These are phyloP conservation scores for Lamellibrachia satsuma DNA, from an alignment of 2,888 invertebrate species.

Conservation along the genomic window DNA sequence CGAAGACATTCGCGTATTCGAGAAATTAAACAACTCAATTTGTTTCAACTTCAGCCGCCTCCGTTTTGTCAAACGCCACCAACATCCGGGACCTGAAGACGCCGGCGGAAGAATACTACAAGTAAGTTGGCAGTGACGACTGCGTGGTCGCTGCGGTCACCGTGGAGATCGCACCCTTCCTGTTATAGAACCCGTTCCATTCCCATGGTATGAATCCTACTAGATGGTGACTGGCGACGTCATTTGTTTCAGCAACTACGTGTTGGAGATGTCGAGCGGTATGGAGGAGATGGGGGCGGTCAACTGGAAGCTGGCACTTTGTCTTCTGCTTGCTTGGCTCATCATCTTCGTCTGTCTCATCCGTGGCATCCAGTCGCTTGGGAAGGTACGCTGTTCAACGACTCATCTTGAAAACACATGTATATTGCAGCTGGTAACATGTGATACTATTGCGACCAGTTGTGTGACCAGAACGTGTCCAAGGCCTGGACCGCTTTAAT, in stretches of 20 bases:
- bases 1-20: background rate
- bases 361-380: conserved; percentile 63
- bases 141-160: background rate
- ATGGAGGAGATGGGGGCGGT: conserved; percentile 60
- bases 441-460: background rate
- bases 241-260: conserved; percentile 50
- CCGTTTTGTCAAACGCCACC: background rate
- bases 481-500: background rate
- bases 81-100: conserved; percentile 70
- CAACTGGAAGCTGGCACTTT: conserved; percentile 56
- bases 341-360: conserved; percentile 59
- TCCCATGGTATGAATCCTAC: conserved; percentile 18
- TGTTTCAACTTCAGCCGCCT: conserved; percentile 20
- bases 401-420: background rate
- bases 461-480: background rate
- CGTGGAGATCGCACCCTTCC: background rate
- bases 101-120: conserved; percentile 91
- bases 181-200: background rate
- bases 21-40: background rate
- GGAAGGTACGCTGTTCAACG: conserved; percentile 53
- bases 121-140: conserved; percentile 73
- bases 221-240: background rate
- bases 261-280: conserved; percentile 56
- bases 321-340: conserved; percentile 61
- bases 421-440: background rate